A percentile compares a stretch with the other conserved stretches of the same genome.
Evolutionary conservation across 2,888 invertebrate genomes (phyloP).

Genomic region (Lepidocyrtoides sp.): DNA sequence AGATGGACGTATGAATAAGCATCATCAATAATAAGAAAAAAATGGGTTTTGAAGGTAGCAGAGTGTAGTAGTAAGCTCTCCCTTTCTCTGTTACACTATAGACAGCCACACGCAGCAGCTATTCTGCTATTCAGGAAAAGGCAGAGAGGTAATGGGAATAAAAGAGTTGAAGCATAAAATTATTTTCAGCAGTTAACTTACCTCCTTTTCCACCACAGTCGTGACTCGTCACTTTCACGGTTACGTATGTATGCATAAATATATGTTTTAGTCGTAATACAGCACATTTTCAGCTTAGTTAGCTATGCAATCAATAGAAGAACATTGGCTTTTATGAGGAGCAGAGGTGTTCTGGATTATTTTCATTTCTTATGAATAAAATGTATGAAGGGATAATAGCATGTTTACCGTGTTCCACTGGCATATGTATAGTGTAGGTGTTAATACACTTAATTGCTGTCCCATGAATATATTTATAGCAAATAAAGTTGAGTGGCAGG

Average conservation of each 20-base stretch:
- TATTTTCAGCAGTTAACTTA: slow-evolving; percentile 55
- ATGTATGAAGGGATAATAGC: neutral
- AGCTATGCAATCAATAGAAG: slow-evolving; percentile 69
- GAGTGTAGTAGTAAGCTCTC: neutral
- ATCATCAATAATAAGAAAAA: slow-evolving; percentile 24
- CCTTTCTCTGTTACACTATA: neutral
- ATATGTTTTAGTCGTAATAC: neutral
- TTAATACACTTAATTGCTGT: neutral
- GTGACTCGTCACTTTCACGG: slow-evolving; percentile 7
- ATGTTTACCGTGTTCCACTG: neutral
- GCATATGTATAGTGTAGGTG: neutral
- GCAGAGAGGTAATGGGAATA: slow-evolving; percentile 11
- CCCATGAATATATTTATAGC: slow-evolving; percentile 2
- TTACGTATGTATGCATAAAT: neutral
- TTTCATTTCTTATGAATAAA: neutral
- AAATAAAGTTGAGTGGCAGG: slow-evolving; percentile 32
- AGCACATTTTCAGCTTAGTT: slow-evolving; percentile 34
- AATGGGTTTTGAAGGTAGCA: neutral
- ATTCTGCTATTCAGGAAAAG: slow-evolving; percentile 19
- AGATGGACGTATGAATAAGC: slow-evolving; percentile 47
- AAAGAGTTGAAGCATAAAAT: slow-evolving; percentile 30
- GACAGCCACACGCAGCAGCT: neutral
- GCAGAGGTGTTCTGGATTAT: slow-evolving; percentile 21
- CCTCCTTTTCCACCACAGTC: slow-evolving; percentile 2
- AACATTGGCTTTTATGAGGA: slow-evolving; percentile 53